Conservation (phyloP, 2,888 invertebrate genomes). For the Coleophora flavipennella region DNA sequence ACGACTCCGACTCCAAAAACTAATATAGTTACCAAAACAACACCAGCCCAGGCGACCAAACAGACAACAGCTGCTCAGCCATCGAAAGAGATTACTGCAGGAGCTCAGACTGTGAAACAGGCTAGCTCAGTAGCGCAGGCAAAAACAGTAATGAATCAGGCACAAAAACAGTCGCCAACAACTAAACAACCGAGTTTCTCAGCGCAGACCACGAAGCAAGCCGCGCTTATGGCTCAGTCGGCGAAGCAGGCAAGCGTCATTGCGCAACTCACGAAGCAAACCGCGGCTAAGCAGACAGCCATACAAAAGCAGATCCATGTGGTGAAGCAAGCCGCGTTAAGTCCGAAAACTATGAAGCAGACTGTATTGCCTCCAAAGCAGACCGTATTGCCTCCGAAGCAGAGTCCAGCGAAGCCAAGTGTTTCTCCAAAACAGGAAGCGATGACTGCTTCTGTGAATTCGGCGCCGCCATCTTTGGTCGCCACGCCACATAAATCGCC, state of each 20-base stretch:
- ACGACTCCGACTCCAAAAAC: neutral
- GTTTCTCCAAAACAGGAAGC: constrained; percentile 16
- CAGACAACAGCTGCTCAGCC: too few species aligned
- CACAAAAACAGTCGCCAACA: neutral
- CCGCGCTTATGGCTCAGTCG: constrained; percentile 12
- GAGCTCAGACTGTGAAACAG: constrained; percentile 1
- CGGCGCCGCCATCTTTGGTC: constrained; percentile 28
- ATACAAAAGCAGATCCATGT: constrained; percentile 15
- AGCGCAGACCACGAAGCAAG: constrained; percentile 2
- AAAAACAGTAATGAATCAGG: neutral
- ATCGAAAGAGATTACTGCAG: constrained; percentile 16
- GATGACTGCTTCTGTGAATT: constrained; percentile 23
- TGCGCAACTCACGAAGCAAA: constrained; percentile 17
- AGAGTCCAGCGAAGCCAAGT: constrained; percentile 13
- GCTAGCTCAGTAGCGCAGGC: neutral
- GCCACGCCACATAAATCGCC: constrained; percentile 45
- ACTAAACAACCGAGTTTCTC: neutral
- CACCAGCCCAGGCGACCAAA: constrained; percentile 13
- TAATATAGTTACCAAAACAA: constrained; percentile 14
- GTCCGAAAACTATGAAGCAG: constrained; percentile 4
- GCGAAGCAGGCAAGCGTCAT: constrained; percentile 14
- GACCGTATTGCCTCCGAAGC: constrained; percentile 10
- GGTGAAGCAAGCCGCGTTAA: constrained; percentile 15
- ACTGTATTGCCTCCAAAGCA: constrained; percentile 3
- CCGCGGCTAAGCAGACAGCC: constrained; percentile 12